Percentiles rank a stretch among this genome's conserved stretches.
phyloP scores from a whole-genome alignment of 64 coral and sea anemone species.

The Pocillopora verrucosa region DNA sequence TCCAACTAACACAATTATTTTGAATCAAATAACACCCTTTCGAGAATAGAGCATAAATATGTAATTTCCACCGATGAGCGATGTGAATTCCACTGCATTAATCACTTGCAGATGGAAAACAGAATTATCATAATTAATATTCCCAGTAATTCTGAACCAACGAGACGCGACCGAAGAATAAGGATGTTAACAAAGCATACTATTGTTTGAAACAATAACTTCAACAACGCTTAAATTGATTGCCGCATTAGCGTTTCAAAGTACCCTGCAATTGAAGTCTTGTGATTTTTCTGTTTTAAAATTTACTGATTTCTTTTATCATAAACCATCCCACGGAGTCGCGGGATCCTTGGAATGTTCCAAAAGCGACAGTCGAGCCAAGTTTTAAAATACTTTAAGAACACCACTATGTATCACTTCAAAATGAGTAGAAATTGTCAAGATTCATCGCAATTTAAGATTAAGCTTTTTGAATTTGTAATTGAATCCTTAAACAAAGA shows the following conservation, averaged over 20 bases:
- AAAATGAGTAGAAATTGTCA: background rate
- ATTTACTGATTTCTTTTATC: background rate
- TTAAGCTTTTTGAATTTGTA: background rate
- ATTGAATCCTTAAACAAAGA: conserved; percentile 29
- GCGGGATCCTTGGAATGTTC: too few species aligned
- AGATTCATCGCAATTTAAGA: background rate
- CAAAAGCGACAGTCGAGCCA: background rate
- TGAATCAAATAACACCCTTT: background rate
- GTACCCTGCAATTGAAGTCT: background rate
- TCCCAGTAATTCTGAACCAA: conserved; percentile 14
- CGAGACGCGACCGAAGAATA: background rate
- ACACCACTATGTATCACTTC: background rate
- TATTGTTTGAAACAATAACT: background rate
- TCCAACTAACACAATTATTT: background rate
- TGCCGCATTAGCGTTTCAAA: background rate
- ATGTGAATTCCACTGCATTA: conserved; percentile 17
- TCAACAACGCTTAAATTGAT: background rate
- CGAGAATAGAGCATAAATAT: background rate
- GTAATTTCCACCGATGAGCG: background rate
- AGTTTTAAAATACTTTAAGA: background rate
- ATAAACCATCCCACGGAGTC: background rate
- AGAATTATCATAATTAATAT: conserved; percentile 24
- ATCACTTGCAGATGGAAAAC: background rate
- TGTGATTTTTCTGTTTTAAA: background rate
- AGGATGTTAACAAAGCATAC: background rate